Base-by-base conservation (phyloP, 2,797 vertebrate species). In the Enteromius unitaeniatus region DNA sequence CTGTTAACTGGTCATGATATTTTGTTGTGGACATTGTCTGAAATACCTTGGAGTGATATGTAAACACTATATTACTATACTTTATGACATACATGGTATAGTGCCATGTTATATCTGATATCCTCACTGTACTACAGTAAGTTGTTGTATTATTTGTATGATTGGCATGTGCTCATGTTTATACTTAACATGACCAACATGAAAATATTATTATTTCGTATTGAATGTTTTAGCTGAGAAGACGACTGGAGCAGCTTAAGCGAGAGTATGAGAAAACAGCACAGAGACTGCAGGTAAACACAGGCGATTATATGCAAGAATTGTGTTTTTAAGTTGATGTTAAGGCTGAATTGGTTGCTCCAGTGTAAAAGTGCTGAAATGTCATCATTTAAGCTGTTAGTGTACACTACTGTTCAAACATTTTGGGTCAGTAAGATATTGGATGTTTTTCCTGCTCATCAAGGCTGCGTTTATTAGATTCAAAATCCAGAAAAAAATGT, bases 251-350 rank as follows among this genome's bases (percentile, higher is more conserved):
- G 81, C 76, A 83, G 23, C 84, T 89, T 34, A 86, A 88, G 69
- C 65, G 28, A 17, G 88, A 89, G 55, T 89, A 89, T 49, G 87
- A 89, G 31, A 87, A 72, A 58, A 89, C 88, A 0, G 87, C 87
- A 6, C 72, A 65, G 34, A 84, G 82, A 69, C 69, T 89, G 60
- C 84, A 89, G 85, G 88, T 83, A 75, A 76, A 74, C 19, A 23
- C 7, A 31, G 34, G 13, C 2, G 13, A 4, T n/a, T 28, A 37
- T n/a, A 2, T 40, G 9, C 15, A 69, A 53, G 31, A 40, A 23
- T 76, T 9, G 6, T 15, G 0, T 58, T 13, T 1, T 26, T 2
- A 42, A 68, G 21, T 17, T 15, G 49, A 45, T 58, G 21, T 17
- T 21, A 15, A 62, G 15, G 55, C 3, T 31, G 7, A 19, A 60